Evolutionary conservation across 30 jellyfish, hydroid and myxozoan genomes (phyloP), one percentile per base, ranked within the genome.

Genomic region (Nemopilema nomurai): DNA sequence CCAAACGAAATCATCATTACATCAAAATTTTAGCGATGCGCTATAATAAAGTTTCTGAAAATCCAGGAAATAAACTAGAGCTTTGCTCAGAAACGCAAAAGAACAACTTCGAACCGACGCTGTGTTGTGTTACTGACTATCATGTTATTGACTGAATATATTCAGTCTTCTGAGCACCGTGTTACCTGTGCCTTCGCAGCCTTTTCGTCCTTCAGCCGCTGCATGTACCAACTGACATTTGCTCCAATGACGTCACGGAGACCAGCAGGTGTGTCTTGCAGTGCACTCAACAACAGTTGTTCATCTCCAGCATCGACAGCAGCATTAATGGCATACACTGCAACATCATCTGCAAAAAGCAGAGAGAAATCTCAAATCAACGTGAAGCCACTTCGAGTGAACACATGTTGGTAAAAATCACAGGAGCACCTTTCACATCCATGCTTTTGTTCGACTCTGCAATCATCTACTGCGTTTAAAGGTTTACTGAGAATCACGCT

Each of bases 301-400:
- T 94, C 97, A 74, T 94, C 87, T 18, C 96, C 93, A 25, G 53
- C 77, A 70, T 94, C 97, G 4, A 94, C 74, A 18, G 99, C 99
- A 21, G 85, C 82, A 74, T 94, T 94, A 21, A 94, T 89, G 33
- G 92, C 92, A 31, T 69, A 62, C 26, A 86, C 90, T 23, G 95
- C 89, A 28, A 89, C 95, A 30, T 86, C 86, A 76, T 70, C 95
- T 77, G 79, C 24, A 82, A 69, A 49, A n/a, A n/a, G n/a, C 16
- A 21, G 30, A 79, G 74, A 32, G 18, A 32, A 28, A 71, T 13
- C 23, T 18, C 82, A 71, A 18, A 13, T 8, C 73, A 17, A 24
- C 27, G 29, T 63, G 7, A 18, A 28, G 62, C 27, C 76, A 19
- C 18, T 13, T 67, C 16, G 27, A 67, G 16, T 16, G 9, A 24